A percentile compares a stretch with the other conserved stretches of the same genome.
phyloP scores from a whole-genome alignment of 2,888 invertebrate genomes.

The Metopia argyrocephala region DNA sequence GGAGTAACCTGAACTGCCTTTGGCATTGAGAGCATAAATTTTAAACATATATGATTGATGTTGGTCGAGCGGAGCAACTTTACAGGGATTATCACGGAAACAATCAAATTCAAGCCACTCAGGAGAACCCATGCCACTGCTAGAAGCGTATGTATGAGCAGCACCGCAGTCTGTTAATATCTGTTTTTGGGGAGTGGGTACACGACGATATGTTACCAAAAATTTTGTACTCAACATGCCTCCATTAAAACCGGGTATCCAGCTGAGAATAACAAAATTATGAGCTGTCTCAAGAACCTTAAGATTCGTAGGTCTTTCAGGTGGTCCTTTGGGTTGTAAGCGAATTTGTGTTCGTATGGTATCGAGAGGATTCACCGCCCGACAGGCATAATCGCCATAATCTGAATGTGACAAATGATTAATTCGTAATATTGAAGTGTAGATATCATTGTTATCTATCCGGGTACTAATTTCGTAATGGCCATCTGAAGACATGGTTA shows the following conservation, averaged over 20 bases:
- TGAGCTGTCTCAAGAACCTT: slow-evolving; percentile 87
- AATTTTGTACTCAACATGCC: slow-evolving; percentile 91
- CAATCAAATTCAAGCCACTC: slow-evolving; percentile 93
- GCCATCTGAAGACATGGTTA: slow-evolving; percentile 89
- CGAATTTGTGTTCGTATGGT: slow-evolving; percentile 86
- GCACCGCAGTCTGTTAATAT: slow-evolving; percentile 81
- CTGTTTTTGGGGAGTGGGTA: slow-evolving; percentile 81
- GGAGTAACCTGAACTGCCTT: slow-evolving; percentile 92
- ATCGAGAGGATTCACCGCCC: slow-evolving; percentile 91
- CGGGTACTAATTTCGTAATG: slow-evolving; percentile 91
- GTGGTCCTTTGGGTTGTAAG: slow-evolving; percentile 92
- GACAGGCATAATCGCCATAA: slow-evolving; percentile 94
- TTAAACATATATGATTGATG: slow-evolving; percentile 92
- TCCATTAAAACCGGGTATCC: slow-evolving; percentile 95
- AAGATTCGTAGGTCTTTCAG: slow-evolving; percentile 88
- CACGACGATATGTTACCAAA: slow-evolving; percentile 88
- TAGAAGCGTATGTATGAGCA: slow-evolving; percentile 29
- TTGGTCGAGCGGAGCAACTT: slow-evolving; percentile 90
- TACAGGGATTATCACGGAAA: slow-evolving; percentile 91
- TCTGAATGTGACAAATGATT: slow-evolving; percentile 87
- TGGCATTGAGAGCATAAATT: slow-evolving; percentile 92
- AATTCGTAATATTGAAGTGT: slow-evolving; percentile 87
- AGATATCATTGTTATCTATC: slow-evolving; percentile 90
- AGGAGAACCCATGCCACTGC: slow-evolving; percentile 74
- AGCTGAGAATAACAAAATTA: slow-evolving; percentile 88